Conservation (phyloP, 2,113 vertebrate species). For the Hepsetus odoe region DNA sequence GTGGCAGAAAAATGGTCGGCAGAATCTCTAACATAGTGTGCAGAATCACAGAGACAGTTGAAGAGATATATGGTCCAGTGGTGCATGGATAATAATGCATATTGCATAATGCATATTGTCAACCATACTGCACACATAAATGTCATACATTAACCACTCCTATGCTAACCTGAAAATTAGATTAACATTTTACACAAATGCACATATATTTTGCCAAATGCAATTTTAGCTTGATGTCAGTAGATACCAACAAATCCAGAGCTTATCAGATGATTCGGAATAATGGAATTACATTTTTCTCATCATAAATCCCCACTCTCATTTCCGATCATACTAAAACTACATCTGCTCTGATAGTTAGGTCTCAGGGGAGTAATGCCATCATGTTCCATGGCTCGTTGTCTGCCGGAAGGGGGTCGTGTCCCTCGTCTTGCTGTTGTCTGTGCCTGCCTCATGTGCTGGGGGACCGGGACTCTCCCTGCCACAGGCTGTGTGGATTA, state of each 20-base stretch:
- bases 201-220: too few species aligned
- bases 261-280: neutral
- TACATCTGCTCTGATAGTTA: neutral
- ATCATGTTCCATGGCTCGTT: neutral
- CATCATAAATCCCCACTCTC: neutral
- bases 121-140: neutral
- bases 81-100: neutral
- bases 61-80: neutral
- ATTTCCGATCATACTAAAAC: neutral
- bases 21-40: neutral
- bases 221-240: neutral
- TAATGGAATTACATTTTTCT: neutral
- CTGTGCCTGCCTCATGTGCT: constrained; percentile 1
- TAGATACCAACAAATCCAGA: neutral
- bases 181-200: neutral
- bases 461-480: neutral
- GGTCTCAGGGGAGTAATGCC: neutral
- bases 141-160: neutral
- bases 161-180: neutral
- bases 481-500: neutral
- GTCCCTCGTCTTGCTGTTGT: neutral
- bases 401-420: neutral
- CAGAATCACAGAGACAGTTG: neutral
- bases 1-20: too few species aligned
- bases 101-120: neutral